Conservation (phyloP, 2,888 invertebrate genomes). For the Dioctria rufipes region DNA sequence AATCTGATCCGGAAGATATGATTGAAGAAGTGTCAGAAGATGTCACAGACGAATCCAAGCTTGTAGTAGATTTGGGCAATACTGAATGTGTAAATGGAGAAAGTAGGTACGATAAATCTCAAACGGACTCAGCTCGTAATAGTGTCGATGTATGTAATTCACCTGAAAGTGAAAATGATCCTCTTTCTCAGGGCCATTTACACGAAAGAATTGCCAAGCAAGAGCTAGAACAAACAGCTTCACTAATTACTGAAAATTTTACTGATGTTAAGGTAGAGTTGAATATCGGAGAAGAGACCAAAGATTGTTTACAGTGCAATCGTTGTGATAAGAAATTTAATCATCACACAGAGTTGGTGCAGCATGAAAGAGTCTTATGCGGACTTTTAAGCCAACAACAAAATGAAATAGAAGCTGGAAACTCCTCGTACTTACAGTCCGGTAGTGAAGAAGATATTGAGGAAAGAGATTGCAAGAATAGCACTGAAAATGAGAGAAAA, state of each 20-base stretch:
- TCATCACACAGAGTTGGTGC: constrained; percentile 76
- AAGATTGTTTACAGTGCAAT: constrained; percentile 72
- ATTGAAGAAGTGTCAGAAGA: constrained; percentile 77
- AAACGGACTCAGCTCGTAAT: constrained; percentile 62
- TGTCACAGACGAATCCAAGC: constrained; percentile 74
- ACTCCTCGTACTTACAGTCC: constrained; percentile 66
- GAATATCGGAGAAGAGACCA: constrained; percentile 63
- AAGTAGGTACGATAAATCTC: constrained; percentile 64
- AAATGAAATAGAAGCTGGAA: constrained; percentile 59
- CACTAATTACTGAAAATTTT: constrained; percentile 58
- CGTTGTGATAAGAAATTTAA: constrained; percentile 76
- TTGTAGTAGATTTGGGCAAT: constrained; percentile 81
- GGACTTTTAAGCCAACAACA: constrained; percentile 76
- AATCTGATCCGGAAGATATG: constrained; percentile 75
- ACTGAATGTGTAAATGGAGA: constrained; percentile 74
- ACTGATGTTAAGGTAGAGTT: constrained; percentile 55
- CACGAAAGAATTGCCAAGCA: constrained; percentile 56
- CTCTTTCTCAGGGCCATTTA: constrained; percentile 53
- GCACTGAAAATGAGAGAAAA: constrained; percentile 80
- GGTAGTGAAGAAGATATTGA: constrained; percentile 77
- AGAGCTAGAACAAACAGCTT: constrained; percentile 64
- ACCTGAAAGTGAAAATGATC: constrained; percentile 69
- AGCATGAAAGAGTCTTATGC: constrained; percentile 81
- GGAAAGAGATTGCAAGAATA: constrained; percentile 73
- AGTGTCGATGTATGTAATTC: constrained; percentile 72